phyloP scores from a whole-genome alignment of 2,113 vertebrate genomes.

The Odontesthes bonariensis region DNA sequence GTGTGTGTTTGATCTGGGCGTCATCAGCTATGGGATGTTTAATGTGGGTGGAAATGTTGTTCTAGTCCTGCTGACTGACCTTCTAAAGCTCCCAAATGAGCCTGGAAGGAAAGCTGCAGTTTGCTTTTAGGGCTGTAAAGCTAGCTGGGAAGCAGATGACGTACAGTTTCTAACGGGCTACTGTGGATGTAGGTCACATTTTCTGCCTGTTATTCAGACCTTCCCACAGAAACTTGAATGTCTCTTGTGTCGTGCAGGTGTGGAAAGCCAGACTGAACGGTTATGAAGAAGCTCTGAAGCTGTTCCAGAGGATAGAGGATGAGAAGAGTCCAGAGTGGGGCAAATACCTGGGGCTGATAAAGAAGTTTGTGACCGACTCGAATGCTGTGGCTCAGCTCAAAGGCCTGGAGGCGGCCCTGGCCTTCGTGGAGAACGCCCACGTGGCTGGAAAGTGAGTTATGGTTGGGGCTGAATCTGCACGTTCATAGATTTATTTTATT shows the following conservation, averaged over 20 bases:
- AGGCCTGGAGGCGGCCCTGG: constrained; percentile 94
- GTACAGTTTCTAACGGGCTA: too few species aligned
- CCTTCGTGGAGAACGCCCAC: constrained; percentile 92
- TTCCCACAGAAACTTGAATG: not conserved
- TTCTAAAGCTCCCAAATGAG: not conserved
- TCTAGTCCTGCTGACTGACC: not conserved
- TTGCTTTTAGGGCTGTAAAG: not conserved
- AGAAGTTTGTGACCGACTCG: constrained; percentile 97
- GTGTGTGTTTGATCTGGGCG: not conserved
- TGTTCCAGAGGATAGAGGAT: constrained; percentile 94
- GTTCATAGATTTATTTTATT: too few species aligned
- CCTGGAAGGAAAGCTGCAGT: not conserved
- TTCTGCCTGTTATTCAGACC: constrained; percentile 64
- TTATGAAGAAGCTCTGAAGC: constrained; percentile 95
- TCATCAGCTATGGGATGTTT: not conserved
- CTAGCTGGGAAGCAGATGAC: too few species aligned
- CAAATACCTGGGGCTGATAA: constrained; percentile 94
- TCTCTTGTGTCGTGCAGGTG: constrained; percentile 79
- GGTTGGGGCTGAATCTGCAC: too few species aligned
- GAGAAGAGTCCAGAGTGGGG: constrained; percentile 98
- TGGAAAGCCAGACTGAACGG: constrained; percentile 98
- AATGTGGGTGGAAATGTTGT: not conserved
- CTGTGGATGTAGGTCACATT: constrained; percentile 13
- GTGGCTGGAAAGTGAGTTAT: constrained; percentile 94
- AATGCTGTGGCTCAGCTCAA: constrained; percentile 98